Percentiles rank a stretch among this genome's conserved stretches.
Conservation (phyloP, 2,113 vertebrate species). For the Rhinolophus sinicus region DNA sequence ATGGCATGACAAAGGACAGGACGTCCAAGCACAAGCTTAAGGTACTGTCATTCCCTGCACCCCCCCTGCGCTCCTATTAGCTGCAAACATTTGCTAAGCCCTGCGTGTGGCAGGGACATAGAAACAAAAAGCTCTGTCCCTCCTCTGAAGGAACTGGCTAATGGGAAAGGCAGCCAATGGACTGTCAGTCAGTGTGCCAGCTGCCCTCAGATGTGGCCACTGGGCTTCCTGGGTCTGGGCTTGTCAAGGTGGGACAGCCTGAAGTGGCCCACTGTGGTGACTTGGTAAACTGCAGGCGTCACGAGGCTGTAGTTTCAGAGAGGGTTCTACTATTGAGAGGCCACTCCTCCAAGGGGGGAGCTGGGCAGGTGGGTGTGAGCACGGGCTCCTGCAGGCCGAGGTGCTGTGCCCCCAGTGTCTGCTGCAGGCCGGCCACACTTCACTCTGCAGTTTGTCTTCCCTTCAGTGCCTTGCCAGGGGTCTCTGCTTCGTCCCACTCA, state of each 20-base stretch:
- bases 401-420: not conserved
- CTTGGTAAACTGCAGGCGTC: not conserved
- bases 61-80: not conserved
- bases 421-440: not conserved
- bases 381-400: rapidly evolving
- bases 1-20: too few relatives aligned
- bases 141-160: not conserved
- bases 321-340: not conserved
- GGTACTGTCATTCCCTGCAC: not conserved
- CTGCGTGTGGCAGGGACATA: not conserved
- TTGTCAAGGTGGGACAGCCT: not conserved
- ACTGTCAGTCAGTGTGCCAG: too few relatives aligned
- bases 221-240: not conserved
- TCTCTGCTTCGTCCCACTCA: not conserved
- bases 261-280: not conserved
- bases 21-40: not conserved
- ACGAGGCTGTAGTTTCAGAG: not conserved
- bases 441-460: not conserved
- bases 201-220: not conserved
- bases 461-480: rapidly evolving
- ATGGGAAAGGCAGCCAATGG: not conserved
- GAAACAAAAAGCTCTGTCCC: not conserved
- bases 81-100: not conserved
- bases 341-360: not conserved
- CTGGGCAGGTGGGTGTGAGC: too few relatives aligned